These are phyloP conservation scores for Eulemur coronatus DNA, from an alignment of 2,797 vertebrate species.

Conservation along the genomic window DNA sequence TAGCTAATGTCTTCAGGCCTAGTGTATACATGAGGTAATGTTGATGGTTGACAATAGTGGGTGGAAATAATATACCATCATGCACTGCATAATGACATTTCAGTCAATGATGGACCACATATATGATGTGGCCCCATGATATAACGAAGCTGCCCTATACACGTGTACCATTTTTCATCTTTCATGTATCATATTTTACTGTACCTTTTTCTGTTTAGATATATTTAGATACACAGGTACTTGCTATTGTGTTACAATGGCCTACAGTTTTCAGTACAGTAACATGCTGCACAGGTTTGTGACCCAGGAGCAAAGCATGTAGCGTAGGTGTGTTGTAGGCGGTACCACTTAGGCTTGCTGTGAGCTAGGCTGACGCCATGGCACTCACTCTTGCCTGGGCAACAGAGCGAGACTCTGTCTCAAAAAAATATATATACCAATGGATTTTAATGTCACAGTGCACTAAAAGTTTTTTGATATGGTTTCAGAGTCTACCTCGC, in stretches of 20 bases:
- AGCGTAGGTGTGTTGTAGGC: too few relatives aligned
- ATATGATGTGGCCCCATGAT: not conserved
- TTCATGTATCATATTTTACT: not conserved
- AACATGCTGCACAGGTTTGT: not conserved
- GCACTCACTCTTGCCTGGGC: too few relatives aligned
- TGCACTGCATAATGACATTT: not conserved
- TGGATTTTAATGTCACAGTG: not conserved
- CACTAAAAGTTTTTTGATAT: not conserved
- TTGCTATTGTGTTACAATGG: not conserved
- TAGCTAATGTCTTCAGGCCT: not conserved
- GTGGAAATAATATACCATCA: not conserved
- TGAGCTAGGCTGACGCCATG: too few relatives aligned
- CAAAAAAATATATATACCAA: too few relatives aligned
- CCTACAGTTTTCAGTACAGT: not conserved
- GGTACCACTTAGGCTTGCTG: too few relatives aligned
- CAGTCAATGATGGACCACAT: not conserved
- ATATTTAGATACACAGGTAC: not conserved
- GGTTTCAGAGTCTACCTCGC: not conserved
- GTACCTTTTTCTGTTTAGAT: not conserved
- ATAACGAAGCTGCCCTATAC: not conserved
- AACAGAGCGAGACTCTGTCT: too few relatives aligned
- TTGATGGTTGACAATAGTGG: not conserved
- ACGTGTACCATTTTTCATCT: not conserved
- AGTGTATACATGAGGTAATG: not conserved
- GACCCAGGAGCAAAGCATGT: fast-evolving